A percentile compares a stretch with the other conserved stretches of the same genome.
Evolutionary conservation across 2,797 vertebrate species (phyloP).

Genomic region (Sardinella longiceps): DNA sequence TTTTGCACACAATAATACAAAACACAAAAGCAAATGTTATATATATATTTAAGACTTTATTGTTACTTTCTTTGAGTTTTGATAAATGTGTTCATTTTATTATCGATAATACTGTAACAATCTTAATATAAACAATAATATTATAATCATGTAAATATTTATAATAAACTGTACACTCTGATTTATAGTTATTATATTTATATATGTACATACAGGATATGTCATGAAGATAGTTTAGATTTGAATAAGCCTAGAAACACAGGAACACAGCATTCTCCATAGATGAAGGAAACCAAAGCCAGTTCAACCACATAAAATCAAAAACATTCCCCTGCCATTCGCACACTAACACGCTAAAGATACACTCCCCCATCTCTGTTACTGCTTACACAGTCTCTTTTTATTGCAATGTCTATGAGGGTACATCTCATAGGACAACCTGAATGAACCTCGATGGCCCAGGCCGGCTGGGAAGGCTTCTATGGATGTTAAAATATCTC

Average conservation of each 20-base stretch:
- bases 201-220: slow-evolving; percentile 39
- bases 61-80: slow-evolving; percentile 51
- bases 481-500: slow-evolving; percentile 19
- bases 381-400: not conserved
- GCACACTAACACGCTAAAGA: not conserved
- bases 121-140: slow-evolving; percentile 51
- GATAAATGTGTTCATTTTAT: slow-evolving; percentile 47
- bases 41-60: slow-evolving; percentile 47
- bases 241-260: slow-evolving; percentile 38
- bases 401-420: slow-evolving; percentile 23
- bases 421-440: not conserved
- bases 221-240: slow-evolving; percentile 34
- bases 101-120: slow-evolving; percentile 47
- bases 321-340: not conserved
- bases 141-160: slow-evolving; percentile 39
- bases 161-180: slow-evolving; percentile 53
- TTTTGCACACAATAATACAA: not conserved
- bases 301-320: slow-evolving; percentile 5
- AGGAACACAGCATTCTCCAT: slow-evolving; percentile 4
- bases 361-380: not conserved
- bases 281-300: slow-evolving; percentile 14
- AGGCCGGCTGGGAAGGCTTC: slow-evolving; percentile 55
- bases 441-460: slow-evolving; percentile 43
- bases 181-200: slow-evolving; percentile 35
- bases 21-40: not conserved